Evolutionary conservation across 2,888 invertebrate genomes (phyloP), one percentile per base, ranked within the genome.

Genomic region (Steinernema carpocapsae): DNA sequence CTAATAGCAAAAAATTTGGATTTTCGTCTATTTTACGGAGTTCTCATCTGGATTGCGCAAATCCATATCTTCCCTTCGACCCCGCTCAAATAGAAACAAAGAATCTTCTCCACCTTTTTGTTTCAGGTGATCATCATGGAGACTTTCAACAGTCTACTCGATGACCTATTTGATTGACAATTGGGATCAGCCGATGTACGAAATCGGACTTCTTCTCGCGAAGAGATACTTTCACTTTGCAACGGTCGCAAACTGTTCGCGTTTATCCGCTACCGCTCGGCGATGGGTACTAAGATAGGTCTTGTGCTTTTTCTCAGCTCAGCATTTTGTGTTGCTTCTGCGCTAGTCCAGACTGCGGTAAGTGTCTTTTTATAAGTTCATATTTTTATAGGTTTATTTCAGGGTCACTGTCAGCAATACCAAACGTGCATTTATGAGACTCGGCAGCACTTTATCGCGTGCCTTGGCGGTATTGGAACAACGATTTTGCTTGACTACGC

Each of bases 161-260:
- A 64, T 64, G 64, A 64, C 64, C 64, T 32, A 64, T 32, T 64
- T 64, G 64, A 64, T 64, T 64, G 64, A 64, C 64, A 29, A 64
- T 64, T 29, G 64, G 64, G 64, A 64, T 64, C 64, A 64, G 64
- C 4, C 29, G 32, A 64, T 26, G 32, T 12, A 37, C 29, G 32
- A 64, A 64, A 17, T 64, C 29, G 29, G 64, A 64, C 64, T 64
- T 64, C 56, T 19, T 22, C 64, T 17, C 64, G 64, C 64, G 64
- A n/a, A 29, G 29, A 29, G 37, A 32, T n/a, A 64, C 64, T 64
- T 64, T 64, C 64, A 64, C 64, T 64, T 64, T 64, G 64, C 64
- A 64, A 64, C 32, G 29, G 1, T 32, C 32, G 29, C 17, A 22
- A 29, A 32, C 26, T 29, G 64, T 26, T 12, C 32, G 32, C 29